Evolutionary conservation across 2,888 invertebrate species (phyloP), one percentile per base, ranked within the genome.

Genomic region (Xestia ashworthii): DNA sequence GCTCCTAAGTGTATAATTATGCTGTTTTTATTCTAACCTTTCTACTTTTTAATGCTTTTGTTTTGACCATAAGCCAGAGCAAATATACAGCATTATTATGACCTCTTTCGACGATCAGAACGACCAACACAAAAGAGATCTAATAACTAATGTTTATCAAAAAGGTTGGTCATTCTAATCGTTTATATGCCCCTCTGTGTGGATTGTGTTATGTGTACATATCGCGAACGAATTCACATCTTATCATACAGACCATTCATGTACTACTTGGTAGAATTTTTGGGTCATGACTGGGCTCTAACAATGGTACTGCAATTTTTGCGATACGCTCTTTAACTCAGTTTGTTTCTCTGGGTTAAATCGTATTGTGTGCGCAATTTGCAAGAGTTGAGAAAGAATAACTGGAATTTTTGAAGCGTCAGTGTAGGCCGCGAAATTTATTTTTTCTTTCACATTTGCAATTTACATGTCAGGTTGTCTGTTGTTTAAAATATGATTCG

Each of bases 151-250:
- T 46, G n/a, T 53, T 60, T 32, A n/a, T 1, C 11, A n/a, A 68
- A 74, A 71, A 53, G 66, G 68, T 79, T 84, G 83, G 80, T 82
- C 77, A 80, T 79, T 84, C 71, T 86, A 62, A 64, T 82, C 46
- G 74, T 80, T 19, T 60, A 11, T 78, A 14, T 74, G 75, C 70
- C 83, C 78, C 76, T 89, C 69, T 88, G 84, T 93, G 95, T 95
- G 95, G 94, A 91, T 93, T 94, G 95, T 95, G 95, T 95, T 93
- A 90, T 95, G 95, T 95, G 94, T 95, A 92, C 83, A 92, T 92
- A 90, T 87, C 76, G 81, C 79, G 79, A 84, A 85, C 80, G 81
- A 87, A 80, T 88, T 87, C 83, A 84, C 80, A 74, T 76, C 74
- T 76, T 75, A 70, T 82, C 82, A 85, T 87, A 74, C 50, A 74